Base-by-base conservation (phyloP, 1,140 invertebrate species). In the Medauroidea extradentata region DNA sequence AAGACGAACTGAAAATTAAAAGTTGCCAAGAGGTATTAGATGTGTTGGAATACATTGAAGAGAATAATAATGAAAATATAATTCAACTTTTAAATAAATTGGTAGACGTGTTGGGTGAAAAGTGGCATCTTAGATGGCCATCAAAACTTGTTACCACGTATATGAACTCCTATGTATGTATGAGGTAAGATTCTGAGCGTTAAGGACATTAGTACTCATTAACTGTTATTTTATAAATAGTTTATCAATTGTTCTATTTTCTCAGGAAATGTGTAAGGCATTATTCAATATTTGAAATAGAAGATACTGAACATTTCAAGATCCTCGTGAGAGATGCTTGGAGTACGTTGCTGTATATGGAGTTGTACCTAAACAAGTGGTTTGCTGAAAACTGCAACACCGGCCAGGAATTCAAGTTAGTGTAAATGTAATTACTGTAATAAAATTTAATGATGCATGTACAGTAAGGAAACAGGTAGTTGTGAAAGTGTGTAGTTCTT, bases 61-160 rank as follows among this genome's bases (percentile, higher is more conserved):
- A 29, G 74, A 80, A 69, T 75, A 82, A 48, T 73, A 71, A 57
- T 62, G 68, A 19, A 73, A 75, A 86, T 72, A 79, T 87, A 8
- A 81, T 87, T 67, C 79, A 83, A 43, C 76, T 87, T 50, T 69
- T 89, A 9, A 81, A 81, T 41, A 80, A 81, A 38, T 83, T 79
- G 65, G 75, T 84, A 3, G 72, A 75, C 64, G 77, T 79, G 63
- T 71, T 90, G 42, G 73, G 78, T 27, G 72, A 68, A 13, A 81
- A 85, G 59, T 87, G 84, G 83, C 76, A 78, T 60, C 60, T 74
- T 21, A 77, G 80, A 56, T 90, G 86, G 86, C 84, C 86, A 0
- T 71, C 80, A 61, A 75, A 75, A 43, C 73, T 89, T n/a, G 60
- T 73, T 5, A 76, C 80, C 1, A 59, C 84, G 24, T 90, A 83